A percentile compares a stretch with the other conserved stretches of the same genome.
These are phyloP conservation scores for Frankliniella intonsa DNA, from an alignment of 2,888 invertebrate species.

Conservation along the genomic window DNA sequence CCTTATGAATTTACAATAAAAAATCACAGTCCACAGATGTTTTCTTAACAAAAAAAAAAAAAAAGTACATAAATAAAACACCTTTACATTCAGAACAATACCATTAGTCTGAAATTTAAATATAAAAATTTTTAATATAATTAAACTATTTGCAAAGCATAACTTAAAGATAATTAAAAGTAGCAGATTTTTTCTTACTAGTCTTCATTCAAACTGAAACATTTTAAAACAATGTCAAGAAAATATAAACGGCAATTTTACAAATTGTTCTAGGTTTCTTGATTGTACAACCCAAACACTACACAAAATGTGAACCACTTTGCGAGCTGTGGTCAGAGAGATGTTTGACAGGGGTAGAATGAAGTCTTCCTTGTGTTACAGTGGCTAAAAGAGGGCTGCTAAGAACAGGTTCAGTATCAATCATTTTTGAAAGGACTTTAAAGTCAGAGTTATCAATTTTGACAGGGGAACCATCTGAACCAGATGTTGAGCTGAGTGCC, in stretches of 20 bases:
- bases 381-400: neutral
- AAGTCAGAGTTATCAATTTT: neutral
- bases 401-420: neutral
- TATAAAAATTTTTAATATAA: neutral
- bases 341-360: neutral
- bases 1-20: too few relatives aligned
- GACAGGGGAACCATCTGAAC: neutral
- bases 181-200: neutral
- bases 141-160: too few relatives aligned
- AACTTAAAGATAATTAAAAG: too few relatives aligned
- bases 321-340: neutral
- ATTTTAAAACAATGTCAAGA: too few relatives aligned
- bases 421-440: neutral
- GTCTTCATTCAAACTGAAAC: neutral
- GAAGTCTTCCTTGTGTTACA: neutral
- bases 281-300: neutral
- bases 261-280: neutral
- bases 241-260: too few relatives aligned
- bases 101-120: too few relatives aligned
- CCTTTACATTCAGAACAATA: too few relatives aligned
- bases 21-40: neutral
- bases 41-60: neutral
- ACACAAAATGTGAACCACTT: neutral
- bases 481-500: neutral
- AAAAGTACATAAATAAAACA: neutral